Conservation (phyloP, 2,888 invertebrate genomes). For the Scotopteryx bipunctaria region DNA sequence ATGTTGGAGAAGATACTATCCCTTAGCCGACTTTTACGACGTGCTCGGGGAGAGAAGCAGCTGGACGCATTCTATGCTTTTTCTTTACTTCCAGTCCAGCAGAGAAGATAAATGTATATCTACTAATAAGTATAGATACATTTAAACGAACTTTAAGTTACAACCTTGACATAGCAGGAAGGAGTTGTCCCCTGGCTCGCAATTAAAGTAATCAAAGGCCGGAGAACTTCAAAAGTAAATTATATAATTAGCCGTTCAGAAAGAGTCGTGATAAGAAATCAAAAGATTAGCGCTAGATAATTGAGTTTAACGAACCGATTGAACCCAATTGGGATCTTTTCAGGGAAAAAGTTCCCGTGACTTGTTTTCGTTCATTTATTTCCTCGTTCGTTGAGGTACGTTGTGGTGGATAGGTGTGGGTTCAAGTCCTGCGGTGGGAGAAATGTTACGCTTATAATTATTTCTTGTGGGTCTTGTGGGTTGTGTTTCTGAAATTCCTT, state of each 20-base stretch:
- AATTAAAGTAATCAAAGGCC: constrained; percentile 24
- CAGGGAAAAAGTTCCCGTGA: constrained; percentile 14
- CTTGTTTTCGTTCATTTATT: constrained; percentile 20
- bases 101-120: too few species aligned
- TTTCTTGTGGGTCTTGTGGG: too few species aligned
- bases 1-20: too few species aligned
- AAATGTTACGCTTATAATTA: too few species aligned
- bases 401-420: too few species aligned
- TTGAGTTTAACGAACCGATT: constrained; percentile 40
- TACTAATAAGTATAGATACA: too few species aligned
- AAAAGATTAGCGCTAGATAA: constrained; percentile 39
- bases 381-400: background rate
- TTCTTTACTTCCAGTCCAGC: too few species aligned
- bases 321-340: constrained; percentile 24
- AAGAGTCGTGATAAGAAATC: constrained; percentile 37
- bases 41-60: too few species aligned
- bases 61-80: too few species aligned
- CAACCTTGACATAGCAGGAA: background rate
- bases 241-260: constrained; percentile 36
- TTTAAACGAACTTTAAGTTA: background rate
- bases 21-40: too few species aligned
- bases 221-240: constrained; percentile 36
- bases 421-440: too few species aligned
- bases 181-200: background rate
- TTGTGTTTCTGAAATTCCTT: too few species aligned